Evolutionary conservation across 2,797 vertebrate species (phyloP), one percentile per base, ranked within the genome.

Genomic region (Heterohyrax brucei): DNA sequence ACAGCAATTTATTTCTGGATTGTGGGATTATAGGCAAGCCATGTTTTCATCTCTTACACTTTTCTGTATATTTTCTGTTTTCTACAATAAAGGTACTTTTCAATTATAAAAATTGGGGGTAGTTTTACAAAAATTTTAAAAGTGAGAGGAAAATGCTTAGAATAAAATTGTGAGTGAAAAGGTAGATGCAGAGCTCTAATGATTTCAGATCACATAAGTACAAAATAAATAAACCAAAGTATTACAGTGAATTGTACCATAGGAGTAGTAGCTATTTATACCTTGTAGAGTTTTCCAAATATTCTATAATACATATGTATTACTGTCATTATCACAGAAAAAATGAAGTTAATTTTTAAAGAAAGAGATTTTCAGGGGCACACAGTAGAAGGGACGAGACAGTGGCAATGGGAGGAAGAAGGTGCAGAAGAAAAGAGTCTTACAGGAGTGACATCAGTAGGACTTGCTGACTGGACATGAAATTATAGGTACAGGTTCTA

Each of bases 81-180:
- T 10, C 75, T 93, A 50, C 26, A 61, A 62, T 50, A 84, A 86
- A 92, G 22, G 48, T 13, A 44, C 93, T 33, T 97, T 94, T 92
- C 85, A 95, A 87, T 75, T 70, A 80, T 48, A 50, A 92, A 94
- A 91, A 66, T 73, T 86, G 81, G 62, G 85, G 77, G 59, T 72
- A 39, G 5, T 66, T 90, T 93, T 76, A 62, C 24, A 92, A 4
- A 79, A 75, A 73, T 91, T 72, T 73, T 91, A 93, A 91, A 68
- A 24, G 66, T 75, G 82, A 26, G 80, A 82, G 10, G n/a, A 91
- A 95, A 79, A 88, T 14, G 28, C 30, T 93, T 59, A 59, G 28
- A 62, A 79, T 78, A 91, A 91, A 85, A 77, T 62, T 0, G 50
- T 92, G 80, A 68, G 53, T 44, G 61, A 72, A 91, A 89, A 95